Evolutionary conservation across 2,888 invertebrate genomes (phyloP), one percentile per base, ranked within the genome.

Genomic region (Sarcophaga subvicina): DNA sequence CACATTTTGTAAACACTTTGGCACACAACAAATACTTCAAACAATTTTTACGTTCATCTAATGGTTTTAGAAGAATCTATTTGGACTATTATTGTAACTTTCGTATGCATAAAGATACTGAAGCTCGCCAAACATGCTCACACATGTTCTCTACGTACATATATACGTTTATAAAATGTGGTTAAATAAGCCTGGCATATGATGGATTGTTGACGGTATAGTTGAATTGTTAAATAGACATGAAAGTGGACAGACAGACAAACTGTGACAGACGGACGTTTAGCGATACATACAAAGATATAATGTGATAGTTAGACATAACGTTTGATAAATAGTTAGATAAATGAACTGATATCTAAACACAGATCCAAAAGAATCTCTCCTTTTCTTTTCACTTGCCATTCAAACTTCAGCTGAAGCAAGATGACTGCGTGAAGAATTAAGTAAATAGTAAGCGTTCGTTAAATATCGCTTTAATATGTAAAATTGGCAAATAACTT

Each of bases 401-500:
- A 77, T 73, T 75, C 76, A 77, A 59, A 76, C 37, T 73, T 60
- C 12, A 37, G 72, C n/a, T 62, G 62, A 54, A 14, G 5, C 47
- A 6, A 47, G 8, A 1, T 47, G 77, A 67, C 22, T 54, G 66
- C 63, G 60, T 54, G 14, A 17, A 54, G 17, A 14, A 54, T 67
- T 49, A 8, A 81, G 60, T 22, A 62, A 69, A 83, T 78, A 54
- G 12, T 12, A 54, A 14, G 10, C 75, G 78, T 64, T 76, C 80
- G 69, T 82, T 78, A 71, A 45, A 22, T 67, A 71, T 78, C 88
- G 85, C 81, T 80, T 88, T 88, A 88, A 88, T 85, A 83, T 85
- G 88, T 85, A 84, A 87, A 85, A 88, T 84, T 87, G 87, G 86
- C 85, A 88, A 89, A 89, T 89, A 87, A 73, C 82, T 85, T 88